Evolutionary conservation across 2,888 invertebrate genomes (phyloP), one percentile per base, ranked within the genome.

Genomic region (Orchesella flavescens): DNA sequence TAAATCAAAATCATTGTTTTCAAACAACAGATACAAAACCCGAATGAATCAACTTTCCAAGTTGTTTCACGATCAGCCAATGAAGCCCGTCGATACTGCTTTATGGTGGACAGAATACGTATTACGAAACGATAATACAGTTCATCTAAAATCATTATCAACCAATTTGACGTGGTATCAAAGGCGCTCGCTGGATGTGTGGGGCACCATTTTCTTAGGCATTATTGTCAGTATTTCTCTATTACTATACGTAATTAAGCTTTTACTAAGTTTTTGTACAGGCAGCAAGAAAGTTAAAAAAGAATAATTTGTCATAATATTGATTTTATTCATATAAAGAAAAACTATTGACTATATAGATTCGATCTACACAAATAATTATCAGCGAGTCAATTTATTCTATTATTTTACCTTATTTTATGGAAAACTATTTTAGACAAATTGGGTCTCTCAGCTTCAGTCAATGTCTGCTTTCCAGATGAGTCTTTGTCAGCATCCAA

Each of bases 51-150:
- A 63, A 63, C 4, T 63, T 7, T 63, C 63, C 1, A 34, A 63
- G 17, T 1, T 34, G 21, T 34, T 2, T 17, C 63, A 23, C 34
- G 63, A 80, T 17, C 76, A 85, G 17, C 85, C 83, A 7, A 71
- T 69, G 78, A 71, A 77, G n/a, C 83, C 87, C 0, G 72, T 59
- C 0, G 86, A 87, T 17, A 82, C 85, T n/a, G 87, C 87, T 4
- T 10, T 86, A 0, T 85, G 76, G 78, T 87, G 85, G 85, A 85
- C 85, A 49, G 87, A 87, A 44, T 86, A 84, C 71, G 84, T 86
- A 19, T 53, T 87, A 0, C 21, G 87, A 7, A 57, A 86, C 59
- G 72, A 86, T 1, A 66, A 84, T 24, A 44, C 53, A 1, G 68
- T 69, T 43, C 74, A 68, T 57, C 61, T 87, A 0, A 65, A 53